Conservation (phyloP, 2,797 vertebrate species). For the Acridotheres tristis region DNA sequence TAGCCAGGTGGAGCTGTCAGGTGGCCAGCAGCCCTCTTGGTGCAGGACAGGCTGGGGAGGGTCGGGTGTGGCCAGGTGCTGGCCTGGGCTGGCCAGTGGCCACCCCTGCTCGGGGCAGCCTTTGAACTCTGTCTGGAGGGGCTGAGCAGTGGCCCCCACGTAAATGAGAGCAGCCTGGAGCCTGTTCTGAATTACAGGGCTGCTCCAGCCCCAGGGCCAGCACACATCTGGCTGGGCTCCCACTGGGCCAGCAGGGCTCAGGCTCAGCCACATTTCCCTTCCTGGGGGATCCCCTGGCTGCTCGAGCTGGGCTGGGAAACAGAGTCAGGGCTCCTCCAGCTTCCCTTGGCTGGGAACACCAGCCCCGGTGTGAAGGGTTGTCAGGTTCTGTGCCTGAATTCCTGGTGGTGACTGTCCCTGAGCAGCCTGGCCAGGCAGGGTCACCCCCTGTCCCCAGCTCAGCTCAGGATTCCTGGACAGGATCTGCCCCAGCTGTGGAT, state of each 20-base stretch:
- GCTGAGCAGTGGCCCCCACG: neutral
- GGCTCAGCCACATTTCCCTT: neutral
- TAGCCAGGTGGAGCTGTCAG: neutral
- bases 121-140: constrained; percentile 30
- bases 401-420: neutral
- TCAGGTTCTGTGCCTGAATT: neutral
- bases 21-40: neutral
- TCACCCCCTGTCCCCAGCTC: neutral
- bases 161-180: constrained; percentile 50
- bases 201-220: constrained; percentile 31
- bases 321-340: neutral
- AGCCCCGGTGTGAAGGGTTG: neutral
- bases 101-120: neutral
- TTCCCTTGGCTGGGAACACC: neutral
- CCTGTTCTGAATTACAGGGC: constrained; percentile 11
- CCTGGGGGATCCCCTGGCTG: neutral
- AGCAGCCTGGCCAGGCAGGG: neutral
- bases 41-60: neutral
- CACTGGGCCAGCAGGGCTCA: neutral
- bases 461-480: neutral
- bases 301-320: neutral
- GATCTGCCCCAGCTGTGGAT: neutral
- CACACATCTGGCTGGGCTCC: constrained; percentile 25
- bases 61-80: neutral
- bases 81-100: neutral